Base-by-base conservation (phyloP, 35 echinoderm and acorn worm genomes). In the Ophiothrix spiculata region DNA sequence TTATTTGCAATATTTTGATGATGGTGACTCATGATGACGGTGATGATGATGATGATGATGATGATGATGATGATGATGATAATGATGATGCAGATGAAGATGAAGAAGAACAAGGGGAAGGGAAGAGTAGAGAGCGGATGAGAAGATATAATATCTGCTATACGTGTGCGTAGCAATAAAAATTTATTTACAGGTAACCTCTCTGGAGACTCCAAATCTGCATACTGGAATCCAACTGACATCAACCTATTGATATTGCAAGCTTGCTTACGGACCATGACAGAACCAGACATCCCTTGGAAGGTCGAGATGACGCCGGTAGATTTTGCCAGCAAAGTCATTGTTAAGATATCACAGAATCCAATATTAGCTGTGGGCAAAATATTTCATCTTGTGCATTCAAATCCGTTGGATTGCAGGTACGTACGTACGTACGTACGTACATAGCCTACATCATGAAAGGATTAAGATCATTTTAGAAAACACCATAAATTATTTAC, bases 231-330 rank as follows among this genome's bases (percentile, higher is more conserved):
- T 60, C 74, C 88, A 41, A 37, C 81, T 17, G 88, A 90, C 39
- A 77, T 81, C 32, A 90, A 90, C 36, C 81, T 90, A 6, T 54
- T 90, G 35, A 46, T 74, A 19, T 40, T 90, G 33, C n/a, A 83
- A 28, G 88, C 80, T 34, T 84, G 80, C 39, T 31, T 83, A 12
- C 56, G 69, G 11, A 81, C 79, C 21, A 56, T 45, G n/a, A 17
- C 79, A 14, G 80, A 73, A 54, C 88, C 88, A 33, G 73, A 90
- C 45, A 31, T 83, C 33, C 46, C 56, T n/a, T 90, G 88, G 88
- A 41, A 83, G 76, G 77, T 90, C 31, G 88, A 90, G 35, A 90
- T 90, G 88, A 90, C 88, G 4, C 81, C 88, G 23, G 88, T 83
- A 34, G 80, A 89, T 41, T 90, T 90, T 56, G 64, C 60, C 1